Evolutionary conservation across 2,113 vertebrate genomes (phyloP).

Genomic region (Amazona vittata): DNA sequence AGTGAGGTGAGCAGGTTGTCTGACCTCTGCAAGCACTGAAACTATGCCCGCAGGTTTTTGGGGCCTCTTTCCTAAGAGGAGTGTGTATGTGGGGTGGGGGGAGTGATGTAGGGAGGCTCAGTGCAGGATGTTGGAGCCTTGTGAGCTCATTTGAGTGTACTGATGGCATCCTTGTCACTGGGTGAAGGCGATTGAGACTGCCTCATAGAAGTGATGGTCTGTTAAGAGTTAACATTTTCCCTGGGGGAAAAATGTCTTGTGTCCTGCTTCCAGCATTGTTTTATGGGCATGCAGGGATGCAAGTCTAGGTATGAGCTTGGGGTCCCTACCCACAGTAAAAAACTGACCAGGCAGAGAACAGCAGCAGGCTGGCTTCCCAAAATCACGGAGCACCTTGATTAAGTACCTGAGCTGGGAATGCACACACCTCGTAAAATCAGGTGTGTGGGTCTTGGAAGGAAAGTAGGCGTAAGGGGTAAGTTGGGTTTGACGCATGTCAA

Average conservation of each 20-base stretch:
- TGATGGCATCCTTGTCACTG: fast-evolving
- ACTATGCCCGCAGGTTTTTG: neutral
- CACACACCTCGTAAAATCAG: neutral
- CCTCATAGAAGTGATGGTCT: fast-evolving
- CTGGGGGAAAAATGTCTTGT: neutral
- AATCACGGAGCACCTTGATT: fast-evolving
- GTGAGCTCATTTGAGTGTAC: fast-evolving
- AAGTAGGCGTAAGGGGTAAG: fast-evolving
- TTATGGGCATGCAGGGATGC: fast-evolving
- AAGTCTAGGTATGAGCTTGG: neutral
- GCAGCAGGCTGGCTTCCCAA: neutral
- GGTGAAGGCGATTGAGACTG: neutral
- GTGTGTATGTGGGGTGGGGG: too few species aligned
- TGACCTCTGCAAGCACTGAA: neutral
- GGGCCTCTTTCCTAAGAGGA: neutral
- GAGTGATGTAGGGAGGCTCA: fast-evolving
- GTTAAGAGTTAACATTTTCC: neutral
- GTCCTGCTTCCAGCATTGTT: neutral
- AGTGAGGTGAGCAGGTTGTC: neutral
- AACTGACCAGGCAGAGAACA: fast-evolving
- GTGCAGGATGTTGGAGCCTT: fast-evolving
- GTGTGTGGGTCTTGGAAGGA: neutral
- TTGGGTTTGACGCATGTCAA: fast-evolving
- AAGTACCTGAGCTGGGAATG: fast-evolving
- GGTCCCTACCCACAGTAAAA: neutral